Percentiles rank a stretch among this genome's conserved stretches.
Evolutionary conservation across 2,797 vertebrate species (phyloP).

Genomic region (Gadopsis bispinosus): DNA sequence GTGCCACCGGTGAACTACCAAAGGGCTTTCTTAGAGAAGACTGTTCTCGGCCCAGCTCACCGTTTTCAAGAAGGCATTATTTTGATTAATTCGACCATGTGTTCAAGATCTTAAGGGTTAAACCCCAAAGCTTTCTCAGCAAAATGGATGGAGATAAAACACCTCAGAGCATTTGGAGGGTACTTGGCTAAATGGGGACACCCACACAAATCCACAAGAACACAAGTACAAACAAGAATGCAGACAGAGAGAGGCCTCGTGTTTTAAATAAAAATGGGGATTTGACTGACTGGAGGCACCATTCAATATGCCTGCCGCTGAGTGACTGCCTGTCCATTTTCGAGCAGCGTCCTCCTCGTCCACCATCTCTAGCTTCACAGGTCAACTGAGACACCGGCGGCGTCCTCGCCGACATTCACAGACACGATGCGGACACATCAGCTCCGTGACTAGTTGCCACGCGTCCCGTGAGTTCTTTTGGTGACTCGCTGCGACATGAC

Average conservation of each 20-base stretch:
- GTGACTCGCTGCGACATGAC: slow-evolving; percentile 44
- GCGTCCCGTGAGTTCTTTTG: slow-evolving; percentile 41
- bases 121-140: neutral
- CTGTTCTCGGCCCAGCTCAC: neutral
- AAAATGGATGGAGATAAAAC: neutral
- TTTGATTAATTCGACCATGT: neutral
- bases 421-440: slow-evolving; percentile 58
- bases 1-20: neutral
- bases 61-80: neutral
- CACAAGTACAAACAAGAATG: neutral
- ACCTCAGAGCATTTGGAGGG: neutral
- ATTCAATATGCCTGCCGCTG: slow-evolving; percentile 64
- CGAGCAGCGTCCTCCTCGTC: slow-evolving; percentile 34
- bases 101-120: neutral
- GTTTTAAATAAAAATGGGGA: neutral
- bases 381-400: slow-evolving; percentile 59
- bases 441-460: slow-evolving; percentile 58
- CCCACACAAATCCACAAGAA: neutral
- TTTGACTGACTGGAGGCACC: slow-evolving; percentile 12
- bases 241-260: neutral
- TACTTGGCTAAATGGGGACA: neutral
- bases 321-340: slow-evolving; percentile 65
- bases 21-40: neutral
- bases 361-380: slow-evolving; percentile 50
- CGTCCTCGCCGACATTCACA: slow-evolving; percentile 73